Evolutionary conservation across 2,888 invertebrate genomes (phyloP), one percentile per base, ranked within the genome.

Genomic region (Cryptus viduatorius): DNA sequence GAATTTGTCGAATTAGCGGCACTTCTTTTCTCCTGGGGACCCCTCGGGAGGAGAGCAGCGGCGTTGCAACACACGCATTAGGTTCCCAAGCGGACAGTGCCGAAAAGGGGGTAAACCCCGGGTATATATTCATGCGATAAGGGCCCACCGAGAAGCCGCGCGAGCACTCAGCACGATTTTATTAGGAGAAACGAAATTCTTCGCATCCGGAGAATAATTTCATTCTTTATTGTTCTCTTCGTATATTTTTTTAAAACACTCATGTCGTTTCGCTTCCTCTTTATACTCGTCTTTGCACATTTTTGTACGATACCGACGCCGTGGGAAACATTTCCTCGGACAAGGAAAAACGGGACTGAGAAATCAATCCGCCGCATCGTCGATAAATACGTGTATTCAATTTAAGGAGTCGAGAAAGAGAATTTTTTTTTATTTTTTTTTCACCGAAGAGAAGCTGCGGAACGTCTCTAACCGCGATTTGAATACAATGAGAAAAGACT

Each of bases 1-100:
- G 90, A 93, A 92, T 93, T 93, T 93, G 92, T 88, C 91, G 90
- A 92, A 93, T 92, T 92, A 90, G 88, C 88, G 88, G 86, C 85
- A 82, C 72, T 72, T 67, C 42, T 64, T 84, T 61, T 65, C 77
- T 84, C 61, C 56, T 71, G 46, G 67, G 42, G 19, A 29, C 50
- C 53, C 44, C 37, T 37, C 37, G 37, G 37, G 8, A 8, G 37
- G 37, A 37, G 37, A 8, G 5, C 37, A 37, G 37, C 37, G 37
- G 37, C 37, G 37, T 37, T 37, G 37, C 37, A 37, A 37, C 37
- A 37, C 37, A 68, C 68, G 78, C 78, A 76, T 77, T 83, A 73
- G 24, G 29, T 48, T 56, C 53, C 68, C 69, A 69, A 46, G 12
- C 73, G 73, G 72, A 76, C 71, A 67, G 64, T 61, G 84, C 79